phyloP scores from a whole-genome alignment of 2,888 invertebrate genomes.

The Meiosimyza decipiens region DNA sequence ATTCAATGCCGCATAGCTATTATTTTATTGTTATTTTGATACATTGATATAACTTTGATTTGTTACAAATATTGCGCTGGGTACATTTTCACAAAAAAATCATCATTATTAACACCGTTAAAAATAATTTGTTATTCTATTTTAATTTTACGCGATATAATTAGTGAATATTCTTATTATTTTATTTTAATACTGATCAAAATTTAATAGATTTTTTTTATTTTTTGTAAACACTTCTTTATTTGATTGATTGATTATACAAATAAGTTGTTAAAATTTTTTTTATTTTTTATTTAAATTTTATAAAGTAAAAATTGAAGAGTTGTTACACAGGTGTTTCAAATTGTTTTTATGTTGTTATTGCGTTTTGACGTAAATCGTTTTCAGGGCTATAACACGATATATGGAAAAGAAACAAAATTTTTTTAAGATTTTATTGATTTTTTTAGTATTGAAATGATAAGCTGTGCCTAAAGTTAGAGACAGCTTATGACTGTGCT shows the following conservation, averaged over 20 bases:
- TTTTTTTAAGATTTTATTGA: too few relatives aligned
- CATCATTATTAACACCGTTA: constrained; percentile 30
- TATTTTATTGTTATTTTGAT: constrained; percentile 26
- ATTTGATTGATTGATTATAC: constrained; percentile 29
- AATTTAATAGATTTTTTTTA: constrained; percentile 7
- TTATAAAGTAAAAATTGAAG: background rate
- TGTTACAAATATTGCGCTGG: constrained; percentile 8
- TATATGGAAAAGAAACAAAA: too few relatives aligned
- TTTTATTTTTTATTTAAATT: background rate
- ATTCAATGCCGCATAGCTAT: background rate
- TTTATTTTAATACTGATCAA: constrained; percentile 12
- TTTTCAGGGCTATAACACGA: too few relatives aligned
- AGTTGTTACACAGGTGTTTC: background rate
- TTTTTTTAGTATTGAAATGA: background rate
- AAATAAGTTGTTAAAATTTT: constrained; percentile 19
- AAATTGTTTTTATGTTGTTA: too few relatives aligned
- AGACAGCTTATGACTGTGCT: too few relatives aligned
- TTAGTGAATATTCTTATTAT: background rate
- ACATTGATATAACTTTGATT: constrained; percentile 33
- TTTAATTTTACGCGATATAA: constrained; percentile 8
- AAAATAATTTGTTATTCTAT: constrained; percentile 12
- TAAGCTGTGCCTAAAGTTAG: too few relatives aligned
- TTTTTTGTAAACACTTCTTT: constrained; percentile 26
- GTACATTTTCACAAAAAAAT: constrained; percentile 17
- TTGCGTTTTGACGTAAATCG: too few relatives aligned